Conservation (phyloP, 2,888 invertebrate species). For the Amorpha juglandis region DNA sequence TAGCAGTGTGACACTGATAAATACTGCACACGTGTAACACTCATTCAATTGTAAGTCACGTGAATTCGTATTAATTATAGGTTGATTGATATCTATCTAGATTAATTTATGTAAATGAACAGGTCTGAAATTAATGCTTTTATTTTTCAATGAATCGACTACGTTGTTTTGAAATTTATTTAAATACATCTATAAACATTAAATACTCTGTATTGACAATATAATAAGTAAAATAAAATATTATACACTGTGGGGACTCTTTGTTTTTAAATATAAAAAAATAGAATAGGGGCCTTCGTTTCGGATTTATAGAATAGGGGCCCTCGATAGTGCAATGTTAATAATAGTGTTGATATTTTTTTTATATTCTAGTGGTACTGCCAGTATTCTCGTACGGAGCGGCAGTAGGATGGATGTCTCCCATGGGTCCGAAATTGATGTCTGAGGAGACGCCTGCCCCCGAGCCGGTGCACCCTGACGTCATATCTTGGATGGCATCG, state of each 20-base stretch:
- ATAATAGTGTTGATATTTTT: neutral
- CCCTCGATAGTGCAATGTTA: neutral
- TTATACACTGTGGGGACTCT: too few species aligned
- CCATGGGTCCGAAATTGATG: constrained; percentile 80
- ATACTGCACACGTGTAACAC: too few species aligned
- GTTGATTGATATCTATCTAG: constrained; percentile 6
- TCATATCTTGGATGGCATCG: constrained; percentile 84
- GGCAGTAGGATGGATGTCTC: constrained; percentile 84
- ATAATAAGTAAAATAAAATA: too few species aligned
- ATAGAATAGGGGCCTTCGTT: too few species aligned
- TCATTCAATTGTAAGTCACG: neutral
- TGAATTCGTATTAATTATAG: constrained; percentile 1
- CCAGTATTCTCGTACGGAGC: constrained; percentile 83
- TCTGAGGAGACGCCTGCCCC: constrained; percentile 70
- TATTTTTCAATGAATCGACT: neutral
- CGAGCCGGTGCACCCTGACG: constrained; percentile 70
- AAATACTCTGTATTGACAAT: too few species aligned
- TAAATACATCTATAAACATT: too few species aligned
- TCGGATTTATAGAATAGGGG: too few species aligned
- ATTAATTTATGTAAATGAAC: neutral
- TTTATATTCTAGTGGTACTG: constrained; percentile 73
- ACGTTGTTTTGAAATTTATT: neutral
- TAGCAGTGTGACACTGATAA: too few species aligned
- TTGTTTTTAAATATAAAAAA: too few species aligned
- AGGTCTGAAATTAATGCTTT: neutral